Evolutionary conservation across 1,140 invertebrate genomes (phyloP), one percentile per base, ranked within the genome.

Genomic region (Harpegnathos saltator): DNA sequence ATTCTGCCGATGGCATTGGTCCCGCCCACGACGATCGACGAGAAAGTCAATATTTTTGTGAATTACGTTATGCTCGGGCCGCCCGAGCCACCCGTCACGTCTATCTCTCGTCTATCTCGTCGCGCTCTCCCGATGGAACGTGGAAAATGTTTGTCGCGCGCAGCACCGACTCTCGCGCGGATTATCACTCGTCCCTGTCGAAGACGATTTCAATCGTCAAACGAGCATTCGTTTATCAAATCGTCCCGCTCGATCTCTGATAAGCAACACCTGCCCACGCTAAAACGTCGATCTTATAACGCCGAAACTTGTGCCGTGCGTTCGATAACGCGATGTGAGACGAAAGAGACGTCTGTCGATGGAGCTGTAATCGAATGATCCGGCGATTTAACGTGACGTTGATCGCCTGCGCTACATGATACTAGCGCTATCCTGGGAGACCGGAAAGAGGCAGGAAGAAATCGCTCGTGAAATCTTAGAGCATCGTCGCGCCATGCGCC

Each of bases 21-120:
- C 44, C 54, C 24, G 3, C 33, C 63, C 77, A n/a, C 59, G 54
- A 82, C 85, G 85, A 83, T 87, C 85, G 86, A 86, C 86, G 78
- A 66, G 73, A 87, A 84, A 87, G 83, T 84, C 86, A 87, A 87
- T 82, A 85, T 86, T 71, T 65, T 58, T 56, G 72, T 61, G 59
- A 81, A 86, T 82, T 84, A 82, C 72, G 84, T 86, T 84, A 87
- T 84, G 81, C 82, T 72, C 56, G 61, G 29, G 29, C 29, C 29
- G 29, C 63, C 29, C 29, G 29, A 56, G 24, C 69, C 73, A 48
- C 3, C 15, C 78, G 69, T 85, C 75, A 71, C 59, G 66, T 83
- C 61, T 71, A 65, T 71, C 77, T 85, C 75, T 65, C 59, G 66
- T 83, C 61, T 71, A 65, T 71, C 77, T 68, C 15, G 52, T 26